Evolutionary conservation across 1,140 invertebrate genomes (phyloP).

Genomic region (Zelostemma sp.): DNA sequence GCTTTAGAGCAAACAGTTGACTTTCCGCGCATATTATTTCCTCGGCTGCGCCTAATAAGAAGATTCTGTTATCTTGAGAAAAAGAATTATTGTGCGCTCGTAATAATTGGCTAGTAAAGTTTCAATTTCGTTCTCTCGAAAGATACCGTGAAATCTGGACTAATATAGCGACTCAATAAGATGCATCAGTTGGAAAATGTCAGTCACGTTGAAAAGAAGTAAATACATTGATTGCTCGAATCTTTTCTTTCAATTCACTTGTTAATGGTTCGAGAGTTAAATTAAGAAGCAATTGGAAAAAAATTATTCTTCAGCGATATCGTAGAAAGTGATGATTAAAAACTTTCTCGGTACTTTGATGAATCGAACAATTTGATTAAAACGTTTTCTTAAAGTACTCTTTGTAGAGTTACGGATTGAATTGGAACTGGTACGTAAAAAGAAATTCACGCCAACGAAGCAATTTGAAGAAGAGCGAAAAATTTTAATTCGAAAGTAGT

Average conservation of each 20-base stretch:
- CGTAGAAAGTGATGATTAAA: constrained; percentile 8
- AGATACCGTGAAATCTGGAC: no score
- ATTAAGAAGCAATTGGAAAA: no score
- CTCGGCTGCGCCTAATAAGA: constrained; percentile 14
- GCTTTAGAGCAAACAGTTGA: constrained; percentile 22
- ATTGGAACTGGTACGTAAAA: neutral
- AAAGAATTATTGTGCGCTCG: neutral
- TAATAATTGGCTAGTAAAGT: neutral
- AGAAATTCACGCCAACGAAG: neutral
- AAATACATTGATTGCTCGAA: no score
- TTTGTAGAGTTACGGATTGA: neutral
- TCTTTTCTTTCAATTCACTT: no score
- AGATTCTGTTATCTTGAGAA: neutral
- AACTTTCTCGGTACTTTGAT: constrained; percentile 5
- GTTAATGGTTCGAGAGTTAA: constrained; percentile 22
- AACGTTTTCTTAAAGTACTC: neutral
- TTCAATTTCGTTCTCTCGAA: neutral
- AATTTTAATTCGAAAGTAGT: neutral
- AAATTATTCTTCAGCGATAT: no score
- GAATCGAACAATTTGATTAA: neutral
- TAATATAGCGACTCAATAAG: constrained; percentile 6
- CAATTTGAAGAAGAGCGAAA: neutral
- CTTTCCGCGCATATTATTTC: constrained; percentile 26
- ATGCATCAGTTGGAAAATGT: no score
- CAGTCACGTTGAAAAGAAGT: no score